Conservation (phyloP, 2,797 vertebrate species). For the Muraenolepis orangiensis region DNA sequence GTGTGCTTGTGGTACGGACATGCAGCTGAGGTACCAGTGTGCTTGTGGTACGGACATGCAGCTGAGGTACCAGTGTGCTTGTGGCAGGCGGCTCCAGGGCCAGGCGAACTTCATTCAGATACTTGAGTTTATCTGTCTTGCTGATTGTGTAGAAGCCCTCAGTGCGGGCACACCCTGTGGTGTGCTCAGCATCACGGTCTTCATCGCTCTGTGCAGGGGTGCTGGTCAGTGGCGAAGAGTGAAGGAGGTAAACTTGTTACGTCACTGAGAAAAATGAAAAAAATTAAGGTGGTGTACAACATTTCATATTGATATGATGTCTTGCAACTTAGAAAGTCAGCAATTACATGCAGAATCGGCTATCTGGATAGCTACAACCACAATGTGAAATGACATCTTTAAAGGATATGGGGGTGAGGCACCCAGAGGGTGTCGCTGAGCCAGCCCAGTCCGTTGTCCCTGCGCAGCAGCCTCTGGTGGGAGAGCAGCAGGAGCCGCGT, state of each 20-base stretch:
- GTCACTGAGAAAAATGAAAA: background rate
- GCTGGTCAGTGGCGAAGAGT: constrained; percentile 83
- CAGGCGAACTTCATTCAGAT: constrained; percentile 77
- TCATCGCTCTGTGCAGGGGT: constrained; percentile 74
- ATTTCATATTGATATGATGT: background rate
- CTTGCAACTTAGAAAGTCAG: background rate
- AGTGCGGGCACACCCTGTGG: constrained; percentile 87
- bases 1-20: no score
- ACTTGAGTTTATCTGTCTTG: constrained; percentile 88
- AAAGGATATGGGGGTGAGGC: constrained; percentile 96
- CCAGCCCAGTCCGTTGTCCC: constrained; percentile 84
- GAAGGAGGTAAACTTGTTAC: constrained; percentile 68
- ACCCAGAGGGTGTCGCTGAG: constrained; percentile 88
- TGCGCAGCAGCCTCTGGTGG: constrained; percentile 81
- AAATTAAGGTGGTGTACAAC: background rate
- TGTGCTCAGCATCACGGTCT: constrained; percentile 76
- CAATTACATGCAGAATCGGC: no score
- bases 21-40: constrained; percentile 75
- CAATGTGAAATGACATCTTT: constrained; percentile 18
- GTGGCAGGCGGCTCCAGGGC: constrained; percentile 74
- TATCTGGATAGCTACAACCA: background rate
- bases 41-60: no score
- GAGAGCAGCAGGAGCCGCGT: constrained; percentile 80
- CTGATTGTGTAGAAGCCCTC: constrained; percentile 97
- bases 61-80: no score